These are phyloP conservation scores for Notamacropus eugenii DNA, from an alignment of 2,797 vertebrate species.

Conservation along the genomic window DNA sequence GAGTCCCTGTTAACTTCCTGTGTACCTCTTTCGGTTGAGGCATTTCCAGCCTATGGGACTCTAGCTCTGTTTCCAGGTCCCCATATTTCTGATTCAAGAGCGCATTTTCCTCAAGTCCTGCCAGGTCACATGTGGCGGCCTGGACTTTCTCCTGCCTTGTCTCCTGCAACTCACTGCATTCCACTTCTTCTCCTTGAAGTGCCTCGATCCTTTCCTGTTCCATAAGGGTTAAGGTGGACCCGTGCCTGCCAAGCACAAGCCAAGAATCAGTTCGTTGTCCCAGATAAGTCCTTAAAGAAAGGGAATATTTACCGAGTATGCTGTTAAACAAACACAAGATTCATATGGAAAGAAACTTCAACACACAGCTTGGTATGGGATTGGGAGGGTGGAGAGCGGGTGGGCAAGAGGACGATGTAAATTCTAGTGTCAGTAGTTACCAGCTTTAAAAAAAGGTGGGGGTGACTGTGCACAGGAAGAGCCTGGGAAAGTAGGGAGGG, in stretches of 20 bases:
- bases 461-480: neutral
- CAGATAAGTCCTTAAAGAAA: neutral
- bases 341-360: neutral
- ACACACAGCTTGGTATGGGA: neutral
- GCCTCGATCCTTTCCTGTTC: slow-evolving; percentile 57
- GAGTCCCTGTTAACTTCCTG: neutral
- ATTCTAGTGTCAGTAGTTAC: too few relatives aligned
- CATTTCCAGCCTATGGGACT: slow-evolving; percentile 86
- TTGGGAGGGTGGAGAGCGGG: too few relatives aligned
- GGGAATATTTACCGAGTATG: neutral
- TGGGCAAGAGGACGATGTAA: too few relatives aligned
- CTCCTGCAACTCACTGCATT: slow-evolving; percentile 89
- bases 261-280: neutral
- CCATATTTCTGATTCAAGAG: slow-evolving; percentile 86
- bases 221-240: slow-evolving; percentile 32
- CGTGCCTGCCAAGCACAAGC: neutral
- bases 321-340: neutral
- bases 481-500: neutral
- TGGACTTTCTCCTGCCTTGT: slow-evolving; percentile 92
- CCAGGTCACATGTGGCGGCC: slow-evolving; percentile 91
- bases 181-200: slow-evolving; percentile 85
- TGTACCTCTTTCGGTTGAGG: slow-evolving; percentile 89
- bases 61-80: slow-evolving; percentile 90
- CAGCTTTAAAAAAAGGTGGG: neutral
- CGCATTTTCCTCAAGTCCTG: slow-evolving; percentile 90